A percentile compares a stretch with the other conserved stretches of the same genome.
Conservation (phyloP, 1,140 invertebrate genomes). For the Drosophila asahinai region DNA sequence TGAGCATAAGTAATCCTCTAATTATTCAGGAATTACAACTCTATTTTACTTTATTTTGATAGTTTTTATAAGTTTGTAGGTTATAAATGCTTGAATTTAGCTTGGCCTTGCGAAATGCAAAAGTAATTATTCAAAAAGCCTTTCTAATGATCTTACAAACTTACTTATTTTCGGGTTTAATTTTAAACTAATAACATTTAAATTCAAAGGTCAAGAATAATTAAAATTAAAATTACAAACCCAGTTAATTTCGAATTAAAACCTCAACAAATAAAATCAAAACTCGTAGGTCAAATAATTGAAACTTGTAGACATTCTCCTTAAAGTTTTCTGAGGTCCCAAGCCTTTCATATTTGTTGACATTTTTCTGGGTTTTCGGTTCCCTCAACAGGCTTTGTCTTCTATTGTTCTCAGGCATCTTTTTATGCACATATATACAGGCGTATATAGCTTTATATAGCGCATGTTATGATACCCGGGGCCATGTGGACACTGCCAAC, state of each 20-base stretch:
- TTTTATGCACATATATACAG: background rate
- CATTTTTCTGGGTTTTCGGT: background rate
- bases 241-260: background rate
- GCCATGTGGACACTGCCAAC: slow-evolving; percentile 31
- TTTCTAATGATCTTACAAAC: no score
- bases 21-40: background rate
- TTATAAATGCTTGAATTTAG: background rate
- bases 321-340: background rate
- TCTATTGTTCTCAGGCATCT: background rate
- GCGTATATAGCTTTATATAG: background rate
- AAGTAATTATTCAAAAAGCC: no score
- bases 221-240: no score
- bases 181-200: no score
- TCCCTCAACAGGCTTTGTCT: background rate
- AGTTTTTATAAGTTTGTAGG: background rate
- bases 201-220: no score
- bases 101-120: no score
- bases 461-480: slow-evolving; percentile 14
- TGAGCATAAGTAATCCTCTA: no score
- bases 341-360: background rate
- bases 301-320: background rate
- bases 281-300: background rate
- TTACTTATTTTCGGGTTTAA: no score
- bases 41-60: background rate
- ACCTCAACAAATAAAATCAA: no score